Evolutionary conservation across 1,140 invertebrate species (phyloP).

Genomic region (Lethocerus indicus): DNA sequence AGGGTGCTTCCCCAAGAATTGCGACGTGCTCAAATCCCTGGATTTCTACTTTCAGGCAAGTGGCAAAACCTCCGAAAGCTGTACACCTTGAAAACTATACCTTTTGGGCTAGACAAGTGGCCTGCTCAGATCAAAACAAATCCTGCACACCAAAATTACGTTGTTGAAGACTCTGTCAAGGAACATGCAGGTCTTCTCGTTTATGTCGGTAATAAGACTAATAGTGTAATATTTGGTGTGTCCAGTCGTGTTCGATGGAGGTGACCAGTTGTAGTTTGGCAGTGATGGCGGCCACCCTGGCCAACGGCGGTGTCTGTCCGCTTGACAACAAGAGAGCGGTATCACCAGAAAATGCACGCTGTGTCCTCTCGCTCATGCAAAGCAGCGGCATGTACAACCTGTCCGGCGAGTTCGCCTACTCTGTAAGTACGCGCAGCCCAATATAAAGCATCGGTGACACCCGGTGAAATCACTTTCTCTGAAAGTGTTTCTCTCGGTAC

Average conservation of each 20-base stretch:
- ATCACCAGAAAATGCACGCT: constrained; percentile 16
- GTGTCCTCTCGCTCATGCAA: background rate
- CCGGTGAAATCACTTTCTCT: too few species aligned
- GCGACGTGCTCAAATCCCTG: too few species aligned
- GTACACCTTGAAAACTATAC: background rate
- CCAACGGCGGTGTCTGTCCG: constrained; percentile 51
- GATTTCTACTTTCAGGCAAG: too few species aligned
- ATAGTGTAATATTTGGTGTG: background rate
- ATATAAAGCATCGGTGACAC: too few species aligned
- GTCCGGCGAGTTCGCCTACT: background rate
- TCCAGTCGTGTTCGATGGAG: constrained; percentile 31
- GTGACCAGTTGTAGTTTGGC: constrained; percentile 37
- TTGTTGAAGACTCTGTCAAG: too few species aligned
- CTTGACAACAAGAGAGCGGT: constrained; percentile 39
- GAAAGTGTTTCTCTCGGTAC: too few species aligned
- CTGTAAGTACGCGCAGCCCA: background rate
- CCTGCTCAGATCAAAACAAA: background rate
- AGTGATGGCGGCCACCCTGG: constrained; percentile 46
- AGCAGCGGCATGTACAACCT: background rate
- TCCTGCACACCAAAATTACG: background rate
- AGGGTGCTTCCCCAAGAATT: too few species aligned
- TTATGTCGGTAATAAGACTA: too few species aligned
- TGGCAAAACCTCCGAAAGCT: background rate
- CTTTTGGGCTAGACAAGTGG: background rate
- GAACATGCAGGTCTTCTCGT: too few species aligned